These are phyloP conservation scores for Peromyscus melanophrys DNA, from an alignment of 2,797 vertebrate genomes.

Conservation along the genomic window DNA sequence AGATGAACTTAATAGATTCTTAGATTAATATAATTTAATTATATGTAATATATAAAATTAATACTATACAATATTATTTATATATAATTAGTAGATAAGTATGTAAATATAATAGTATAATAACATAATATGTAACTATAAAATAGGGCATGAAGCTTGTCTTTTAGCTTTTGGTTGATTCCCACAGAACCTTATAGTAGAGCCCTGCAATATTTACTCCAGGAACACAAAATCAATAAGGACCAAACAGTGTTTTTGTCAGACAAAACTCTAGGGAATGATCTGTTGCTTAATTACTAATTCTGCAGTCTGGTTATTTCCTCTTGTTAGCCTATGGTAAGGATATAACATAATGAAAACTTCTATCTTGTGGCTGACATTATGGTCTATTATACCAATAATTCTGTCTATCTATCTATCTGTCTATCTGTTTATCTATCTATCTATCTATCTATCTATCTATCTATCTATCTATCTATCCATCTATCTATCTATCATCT, in stretches of 20 bases:
- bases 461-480: background rate
- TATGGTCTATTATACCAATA: background rate
- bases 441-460: background rate
- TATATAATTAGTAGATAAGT: background rate
- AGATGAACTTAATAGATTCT: background rate
- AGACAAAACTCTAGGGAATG: slow-evolving; percentile 5
- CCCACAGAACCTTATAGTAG: background rate
- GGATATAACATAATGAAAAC: background rate
- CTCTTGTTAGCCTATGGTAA: background rate
- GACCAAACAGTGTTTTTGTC: background rate
- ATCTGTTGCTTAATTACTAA: slow-evolving; percentile 20
- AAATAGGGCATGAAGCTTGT: background rate
- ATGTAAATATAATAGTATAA: too few relatives aligned
- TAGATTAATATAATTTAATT: background rate
- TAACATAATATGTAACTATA: background rate
- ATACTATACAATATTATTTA: background rate
- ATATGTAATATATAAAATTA: background rate
- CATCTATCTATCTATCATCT: background rate
- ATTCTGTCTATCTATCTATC: too few relatives aligned
- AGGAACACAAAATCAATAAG: background rate
- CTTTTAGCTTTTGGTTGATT: slow-evolving; percentile 12
- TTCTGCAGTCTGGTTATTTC: slow-evolving; percentile 18
- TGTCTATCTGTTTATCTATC: background rate
- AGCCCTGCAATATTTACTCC: background rate
- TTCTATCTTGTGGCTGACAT: background rate